These are phyloP conservation scores for Acrobeloides nanus DNA, from an alignment of 2,888 invertebrate species.

Conservation along the genomic window DNA sequence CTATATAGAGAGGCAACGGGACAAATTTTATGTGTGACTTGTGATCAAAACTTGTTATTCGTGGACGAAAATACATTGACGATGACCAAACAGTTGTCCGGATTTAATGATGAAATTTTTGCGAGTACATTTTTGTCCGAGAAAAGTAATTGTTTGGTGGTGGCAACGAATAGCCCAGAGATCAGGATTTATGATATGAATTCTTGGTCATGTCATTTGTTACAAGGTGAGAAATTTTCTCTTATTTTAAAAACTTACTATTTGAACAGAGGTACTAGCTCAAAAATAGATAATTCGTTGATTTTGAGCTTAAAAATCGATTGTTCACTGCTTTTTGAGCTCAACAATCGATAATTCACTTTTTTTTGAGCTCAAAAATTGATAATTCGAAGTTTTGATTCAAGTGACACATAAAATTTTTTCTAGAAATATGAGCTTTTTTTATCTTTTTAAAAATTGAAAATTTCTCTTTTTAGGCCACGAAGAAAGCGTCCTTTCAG, in stretches of 20 bases:
- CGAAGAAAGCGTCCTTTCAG: conserved; percentile 74
- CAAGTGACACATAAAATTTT: no score
- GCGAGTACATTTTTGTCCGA: conserved; percentile 21
- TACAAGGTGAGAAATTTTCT: conserved; percentile 22
- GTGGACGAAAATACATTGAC: conserved; percentile 26
- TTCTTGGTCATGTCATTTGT: conserved; percentile 31
- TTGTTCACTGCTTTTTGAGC: no score
- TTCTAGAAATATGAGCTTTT: no score
- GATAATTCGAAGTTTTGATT: no score
- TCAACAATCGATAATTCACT: no score
- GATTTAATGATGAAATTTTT: conserved; percentile 76
- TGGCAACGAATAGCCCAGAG: conserved; percentile 84
- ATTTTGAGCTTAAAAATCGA: no score
- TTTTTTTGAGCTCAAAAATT: no score
- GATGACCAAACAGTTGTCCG: conserved; percentile 66
- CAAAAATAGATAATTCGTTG: no score
- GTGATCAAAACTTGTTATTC: conserved; percentile 36
- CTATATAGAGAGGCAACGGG: conserved; percentile 28
- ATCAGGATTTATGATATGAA: conserved; percentile 68
- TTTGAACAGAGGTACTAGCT: no score
- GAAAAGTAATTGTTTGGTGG: conserved; percentile 61
- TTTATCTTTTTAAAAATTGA: neutral
- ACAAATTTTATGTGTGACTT: conserved; percentile 29
- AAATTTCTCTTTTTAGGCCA: conserved; percentile 64
- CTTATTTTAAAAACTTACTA: no score